phyloP scores from a whole-genome alignment of 2,113 vertebrate genomes.

The Rhinopomastus cyanomelas region DNA sequence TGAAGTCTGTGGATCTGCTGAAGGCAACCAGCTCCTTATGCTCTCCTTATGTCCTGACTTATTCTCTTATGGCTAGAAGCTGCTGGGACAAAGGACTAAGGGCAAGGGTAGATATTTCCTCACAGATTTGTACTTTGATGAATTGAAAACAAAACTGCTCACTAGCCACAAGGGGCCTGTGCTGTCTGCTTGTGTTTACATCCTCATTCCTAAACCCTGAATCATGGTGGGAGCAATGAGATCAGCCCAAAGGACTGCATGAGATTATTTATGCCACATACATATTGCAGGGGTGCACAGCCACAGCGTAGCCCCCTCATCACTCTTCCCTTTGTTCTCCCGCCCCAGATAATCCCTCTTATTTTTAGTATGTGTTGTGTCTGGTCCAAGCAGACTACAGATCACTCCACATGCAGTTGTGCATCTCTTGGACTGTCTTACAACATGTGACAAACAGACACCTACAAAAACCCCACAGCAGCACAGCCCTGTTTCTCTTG shows the following conservation, averaged over 20 bases:
- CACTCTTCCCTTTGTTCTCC: not conserved
- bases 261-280: not conserved
- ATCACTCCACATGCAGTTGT: rapidly evolving
- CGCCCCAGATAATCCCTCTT: not conserved
- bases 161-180: not conserved
- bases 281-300: not conserved
- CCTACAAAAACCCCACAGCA: not conserved
- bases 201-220: not conserved
- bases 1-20: not conserved
- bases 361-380: not conserved
- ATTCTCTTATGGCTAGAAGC: not conserved
- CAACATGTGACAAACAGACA: rapidly evolving
- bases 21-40: not conserved
- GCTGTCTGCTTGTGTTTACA: not conserved
- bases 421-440: not conserved
- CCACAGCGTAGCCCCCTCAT: not conserved
- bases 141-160: not conserved
- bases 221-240: not conserved
- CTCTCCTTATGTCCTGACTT: not conserved
- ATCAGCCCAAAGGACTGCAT: not conserved
- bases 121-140: not conserved
- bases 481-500: not conserved
- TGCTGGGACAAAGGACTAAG: not conserved
- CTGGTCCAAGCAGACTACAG: not conserved
- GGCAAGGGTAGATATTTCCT: not conserved